A percentile compares a stretch with the other conserved stretches of the same genome.
Evolutionary conservation across 2,797 vertebrate species (phyloP).

Genomic region (Crocodylus rhombifer): DNA sequence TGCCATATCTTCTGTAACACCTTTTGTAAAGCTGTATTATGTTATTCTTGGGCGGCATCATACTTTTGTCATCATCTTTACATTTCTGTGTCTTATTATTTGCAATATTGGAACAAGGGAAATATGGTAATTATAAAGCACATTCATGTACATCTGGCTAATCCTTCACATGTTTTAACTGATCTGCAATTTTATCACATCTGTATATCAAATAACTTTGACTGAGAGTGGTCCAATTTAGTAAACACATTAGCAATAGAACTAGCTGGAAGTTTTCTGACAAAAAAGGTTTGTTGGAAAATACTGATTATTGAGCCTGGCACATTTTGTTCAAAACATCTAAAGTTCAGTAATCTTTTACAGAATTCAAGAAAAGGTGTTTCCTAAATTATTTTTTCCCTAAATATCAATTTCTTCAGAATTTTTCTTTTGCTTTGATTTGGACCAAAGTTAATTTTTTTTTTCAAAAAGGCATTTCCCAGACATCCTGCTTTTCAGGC

Average conservation of each 20-base stretch:
- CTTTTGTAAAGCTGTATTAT: not conserved
- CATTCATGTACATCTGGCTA: not conserved
- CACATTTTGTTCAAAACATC: too few species aligned
- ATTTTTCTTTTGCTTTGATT: not conserved
- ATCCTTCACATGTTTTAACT: not conserved
- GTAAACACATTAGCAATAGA: not conserved
- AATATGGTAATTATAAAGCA: not conserved
- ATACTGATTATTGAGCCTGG: too few species aligned
- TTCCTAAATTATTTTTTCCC: not conserved
- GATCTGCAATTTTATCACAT: not conserved
- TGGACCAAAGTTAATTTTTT: conserved; percentile 11
- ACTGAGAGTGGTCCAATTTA: not conserved
- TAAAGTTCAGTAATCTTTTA: too few species aligned
- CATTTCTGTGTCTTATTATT: not conserved
- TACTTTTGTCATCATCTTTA: not conserved
- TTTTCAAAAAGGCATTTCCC: too few species aligned
- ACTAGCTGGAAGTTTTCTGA: not conserved
- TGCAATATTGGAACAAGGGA: not conserved
- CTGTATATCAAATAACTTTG: not conserved
- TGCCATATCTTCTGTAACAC: not conserved
- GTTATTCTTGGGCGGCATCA: not conserved
- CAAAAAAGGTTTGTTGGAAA: not conserved
- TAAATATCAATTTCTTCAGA: not conserved
- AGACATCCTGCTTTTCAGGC: not conserved
- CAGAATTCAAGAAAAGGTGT: not conserved